A percentile compares a stretch with the other conserved stretches of the same genome.
Evolutionary conservation across 2,888 invertebrate genomes (phyloP).

Genomic region (Hanleya hanleyi): DNA sequence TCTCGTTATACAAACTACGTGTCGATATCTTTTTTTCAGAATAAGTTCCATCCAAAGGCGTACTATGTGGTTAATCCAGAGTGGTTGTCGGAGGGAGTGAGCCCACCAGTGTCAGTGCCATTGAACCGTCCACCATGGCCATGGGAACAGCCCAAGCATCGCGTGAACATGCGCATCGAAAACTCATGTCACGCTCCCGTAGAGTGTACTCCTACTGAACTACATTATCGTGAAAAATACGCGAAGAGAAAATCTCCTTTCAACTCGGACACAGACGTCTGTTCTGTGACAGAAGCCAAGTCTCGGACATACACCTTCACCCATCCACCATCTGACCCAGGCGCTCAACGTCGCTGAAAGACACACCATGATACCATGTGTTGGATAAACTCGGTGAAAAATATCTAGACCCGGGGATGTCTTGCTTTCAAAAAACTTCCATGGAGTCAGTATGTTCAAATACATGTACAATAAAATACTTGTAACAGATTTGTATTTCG

Average conservation of each 20-base stretch:
- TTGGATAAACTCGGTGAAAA: too few relatives aligned
- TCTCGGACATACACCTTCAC: neutral
- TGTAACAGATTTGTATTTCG: too few relatives aligned
- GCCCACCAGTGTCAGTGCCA: constrained; percentile 49
- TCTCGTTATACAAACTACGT: too few relatives aligned
- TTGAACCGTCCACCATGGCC: constrained; percentile 58
- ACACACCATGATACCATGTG: too few relatives aligned
- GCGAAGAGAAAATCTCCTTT: too few relatives aligned
- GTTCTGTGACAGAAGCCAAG: neutral
- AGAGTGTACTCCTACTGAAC: too few relatives aligned
- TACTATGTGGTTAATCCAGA: constrained; percentile 60
- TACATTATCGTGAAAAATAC: too few relatives aligned
- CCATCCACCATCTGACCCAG: constrained; percentile 89
- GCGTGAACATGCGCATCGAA: constrained; percentile 48
- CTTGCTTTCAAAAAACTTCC: too few relatives aligned
- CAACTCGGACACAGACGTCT: neutral
- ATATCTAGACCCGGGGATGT: too few relatives aligned
- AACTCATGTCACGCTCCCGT: constrained; percentile 32
- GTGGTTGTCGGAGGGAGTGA: constrained; percentile 57
- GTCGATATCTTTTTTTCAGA: constrained; percentile 40
- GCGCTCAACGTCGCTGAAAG: constrained; percentile 97
- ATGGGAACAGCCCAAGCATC: constrained; percentile 61
- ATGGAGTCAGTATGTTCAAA: too few relatives aligned
- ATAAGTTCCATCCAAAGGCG: constrained; percentile 52
- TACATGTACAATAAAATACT: too few relatives aligned